These are phyloP conservation scores for Philaethria dido DNA, from an alignment of 2,888 invertebrate species.

Conservation along the genomic window DNA sequence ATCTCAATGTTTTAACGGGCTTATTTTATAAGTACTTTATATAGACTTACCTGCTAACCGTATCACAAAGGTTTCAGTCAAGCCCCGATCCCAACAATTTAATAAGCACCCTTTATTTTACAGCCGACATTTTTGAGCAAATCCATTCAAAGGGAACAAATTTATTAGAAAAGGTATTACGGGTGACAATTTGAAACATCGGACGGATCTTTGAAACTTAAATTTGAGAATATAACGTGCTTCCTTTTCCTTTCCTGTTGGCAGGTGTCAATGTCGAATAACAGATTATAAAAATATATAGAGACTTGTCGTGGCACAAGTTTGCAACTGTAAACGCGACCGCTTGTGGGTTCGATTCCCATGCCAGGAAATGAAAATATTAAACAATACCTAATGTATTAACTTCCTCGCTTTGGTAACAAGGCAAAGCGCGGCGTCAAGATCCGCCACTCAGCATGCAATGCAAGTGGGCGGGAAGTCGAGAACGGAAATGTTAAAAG, in stretches of 20 bases:
- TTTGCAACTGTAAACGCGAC: no score
- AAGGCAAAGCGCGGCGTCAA: no score
- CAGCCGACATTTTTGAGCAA: constrained; percentile 10
- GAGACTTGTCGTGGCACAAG: no score
- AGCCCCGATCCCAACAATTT: constrained; percentile 14
- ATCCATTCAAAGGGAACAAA: constrained; percentile 21
- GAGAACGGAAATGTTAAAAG: no score
- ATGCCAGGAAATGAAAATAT: no score
- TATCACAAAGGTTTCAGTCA: constrained; percentile 15
- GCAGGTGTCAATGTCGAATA: background rate
- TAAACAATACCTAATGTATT: no score
- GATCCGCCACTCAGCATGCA: no score
- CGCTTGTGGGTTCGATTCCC: no score
- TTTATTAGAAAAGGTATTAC: constrained; percentile 9
- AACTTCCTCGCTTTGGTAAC: no score
- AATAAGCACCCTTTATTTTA: constrained; percentile 16
- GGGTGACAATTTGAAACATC: constrained; percentile 2
- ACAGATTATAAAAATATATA: constrained; percentile 4
- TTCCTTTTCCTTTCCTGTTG: background rate
- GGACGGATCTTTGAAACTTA: constrained; percentile 1
- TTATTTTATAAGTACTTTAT: constrained; percentile 4
- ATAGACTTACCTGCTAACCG: constrained; percentile 6
- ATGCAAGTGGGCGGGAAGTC: no score
- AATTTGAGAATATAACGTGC: constrained; percentile 13
- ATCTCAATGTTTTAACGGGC: background rate